Evolutionary conservation across 1,140 invertebrate genomes (phyloP).

Genomic region (Amyelois transitella): DNA sequence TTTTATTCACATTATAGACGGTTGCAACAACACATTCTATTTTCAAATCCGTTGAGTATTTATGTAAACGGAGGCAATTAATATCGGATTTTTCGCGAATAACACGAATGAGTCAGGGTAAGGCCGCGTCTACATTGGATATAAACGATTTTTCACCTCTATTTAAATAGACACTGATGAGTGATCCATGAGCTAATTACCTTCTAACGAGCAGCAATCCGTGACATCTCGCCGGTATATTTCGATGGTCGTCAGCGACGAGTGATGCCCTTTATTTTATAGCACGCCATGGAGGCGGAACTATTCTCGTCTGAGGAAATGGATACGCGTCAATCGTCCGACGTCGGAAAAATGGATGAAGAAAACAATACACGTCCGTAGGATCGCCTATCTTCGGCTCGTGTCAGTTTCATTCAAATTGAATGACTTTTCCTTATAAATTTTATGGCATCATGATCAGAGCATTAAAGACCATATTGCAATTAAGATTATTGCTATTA

Average conservation of each 20-base stretch:
- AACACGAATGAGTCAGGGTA: constrained; percentile 17
- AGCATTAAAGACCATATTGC: too few species aligned
- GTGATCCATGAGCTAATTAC: constrained; percentile 65
- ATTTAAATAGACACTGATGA: constrained; percentile 58
- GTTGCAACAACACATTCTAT: neutral
- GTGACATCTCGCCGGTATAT: constrained; percentile 52
- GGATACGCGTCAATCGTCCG: constrained; percentile 63
- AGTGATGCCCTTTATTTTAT: constrained; percentile 68
- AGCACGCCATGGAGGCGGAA: constrained; percentile 33
- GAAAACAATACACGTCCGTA: constrained; percentile 48
- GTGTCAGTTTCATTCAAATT: constrained; percentile 38
- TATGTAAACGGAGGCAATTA: neutral
- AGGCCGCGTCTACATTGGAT: constrained; percentile 27
- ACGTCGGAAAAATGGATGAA: constrained; percentile 33
- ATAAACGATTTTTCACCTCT: constrained; percentile 50
- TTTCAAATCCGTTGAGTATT: neutral
- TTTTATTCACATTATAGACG: too few species aligned
- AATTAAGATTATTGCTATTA: too few species aligned
- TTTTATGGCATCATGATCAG: too few species aligned
- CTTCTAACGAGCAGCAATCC: constrained; percentile 60
- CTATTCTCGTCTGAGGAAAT: constrained; percentile 66
- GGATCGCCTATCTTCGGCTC: constrained; percentile 43
- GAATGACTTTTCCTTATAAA: too few species aligned
- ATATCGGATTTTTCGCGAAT: constrained; percentile 40
- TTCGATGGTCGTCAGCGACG: constrained; percentile 46